Percentiles rank a stretch among this genome's conserved stretches.
Conservation (phyloP, 2,113 vertebrate species). For the Bubo blakistoni region DNA sequence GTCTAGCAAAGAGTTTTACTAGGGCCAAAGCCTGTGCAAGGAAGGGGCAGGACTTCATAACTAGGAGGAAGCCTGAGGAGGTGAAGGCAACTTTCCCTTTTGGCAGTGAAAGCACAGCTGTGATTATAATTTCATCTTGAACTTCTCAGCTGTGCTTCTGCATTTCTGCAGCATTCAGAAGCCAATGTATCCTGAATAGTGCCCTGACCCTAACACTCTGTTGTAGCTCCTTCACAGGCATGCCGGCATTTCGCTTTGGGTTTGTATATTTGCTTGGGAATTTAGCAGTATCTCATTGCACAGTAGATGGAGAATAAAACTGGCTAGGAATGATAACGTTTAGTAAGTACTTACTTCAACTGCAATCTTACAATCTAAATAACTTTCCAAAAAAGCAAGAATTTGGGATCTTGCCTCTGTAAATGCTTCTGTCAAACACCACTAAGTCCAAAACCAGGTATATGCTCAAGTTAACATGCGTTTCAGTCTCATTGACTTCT, state of each 20-base stretch:
- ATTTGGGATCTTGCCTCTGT: background rate
- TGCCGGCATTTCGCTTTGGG: background rate
- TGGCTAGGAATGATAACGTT: background rate
- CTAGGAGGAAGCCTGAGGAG: background rate
- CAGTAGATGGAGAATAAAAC: background rate
- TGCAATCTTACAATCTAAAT: background rate
- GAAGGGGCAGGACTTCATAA: background rate
- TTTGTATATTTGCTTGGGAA: slow-evolving; percentile 38
- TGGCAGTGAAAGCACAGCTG: background rate
- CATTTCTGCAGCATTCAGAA: slow-evolving; percentile 50
- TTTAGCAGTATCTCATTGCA: background rate
- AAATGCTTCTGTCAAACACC: background rate
- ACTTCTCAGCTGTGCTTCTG: slow-evolving; percentile 37
- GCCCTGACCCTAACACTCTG: slow-evolving; percentile 36
- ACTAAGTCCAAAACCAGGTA: background rate
- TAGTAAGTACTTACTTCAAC: background rate
- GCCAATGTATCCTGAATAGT: slow-evolving; percentile 34
- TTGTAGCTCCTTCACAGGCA: background rate
- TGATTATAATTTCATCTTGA: slow-evolving; percentile 22
- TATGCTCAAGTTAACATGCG: background rate
- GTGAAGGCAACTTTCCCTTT: background rate
- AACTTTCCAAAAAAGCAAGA: background rate
- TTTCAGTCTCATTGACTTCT: background rate
- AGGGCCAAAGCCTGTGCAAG: background rate
- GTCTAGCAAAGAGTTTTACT: background rate